These are phyloP conservation scores for Drosophila albomicans DNA, from an alignment of 1,140 invertebrate genomes.

Conservation along the genomic window DNA sequence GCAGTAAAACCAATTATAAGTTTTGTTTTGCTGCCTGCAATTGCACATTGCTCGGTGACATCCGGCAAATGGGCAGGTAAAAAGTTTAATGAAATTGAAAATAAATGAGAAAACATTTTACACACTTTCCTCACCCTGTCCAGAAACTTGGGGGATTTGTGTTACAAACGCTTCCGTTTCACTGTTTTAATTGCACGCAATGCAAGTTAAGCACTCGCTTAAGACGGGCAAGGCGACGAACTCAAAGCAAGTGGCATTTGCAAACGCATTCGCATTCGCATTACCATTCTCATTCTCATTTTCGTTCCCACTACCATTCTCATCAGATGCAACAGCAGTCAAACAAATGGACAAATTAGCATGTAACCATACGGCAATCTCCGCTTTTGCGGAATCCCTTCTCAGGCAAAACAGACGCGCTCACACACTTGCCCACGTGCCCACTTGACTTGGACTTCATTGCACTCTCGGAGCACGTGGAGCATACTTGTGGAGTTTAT, in stretches of 20 bases:
- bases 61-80: conserved; percentile 65
- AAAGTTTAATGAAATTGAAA: conserved; percentile 83
- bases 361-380: conserved; percentile 45
- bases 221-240: conserved; percentile 39
- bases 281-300: conserved; percentile 20
- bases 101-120: conserved; percentile 81
- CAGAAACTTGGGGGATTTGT: conserved; percentile 33
- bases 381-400: neutral
- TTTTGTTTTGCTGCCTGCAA: conserved; percentile 73
- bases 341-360: conserved; percentile 79
- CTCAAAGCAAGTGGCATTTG: conserved; percentile 64
- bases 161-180: conserved; percentile 34
- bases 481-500: conserved; percentile 76
- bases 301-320: conserved; percentile 13
- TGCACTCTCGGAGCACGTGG: conserved; percentile 68
- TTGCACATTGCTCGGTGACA: conserved; percentile 73
- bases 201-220: conserved; percentile 62
- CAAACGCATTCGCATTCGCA: conserved; percentile 9
- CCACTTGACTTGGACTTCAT: conserved; percentile 81
- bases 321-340: conserved; percentile 21
- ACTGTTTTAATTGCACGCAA: conserved; percentile 72
- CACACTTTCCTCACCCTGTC: conserved; percentile 34
- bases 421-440: conserved; percentile 52
- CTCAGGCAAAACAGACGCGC: conserved; percentile 11
- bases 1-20: conserved; percentile 80